A percentile compares a stretch with the other conserved stretches of the same genome.
Conservation (phyloP, 2,113 vertebrate genomes). For the Deroptyus accipitrinus region DNA sequence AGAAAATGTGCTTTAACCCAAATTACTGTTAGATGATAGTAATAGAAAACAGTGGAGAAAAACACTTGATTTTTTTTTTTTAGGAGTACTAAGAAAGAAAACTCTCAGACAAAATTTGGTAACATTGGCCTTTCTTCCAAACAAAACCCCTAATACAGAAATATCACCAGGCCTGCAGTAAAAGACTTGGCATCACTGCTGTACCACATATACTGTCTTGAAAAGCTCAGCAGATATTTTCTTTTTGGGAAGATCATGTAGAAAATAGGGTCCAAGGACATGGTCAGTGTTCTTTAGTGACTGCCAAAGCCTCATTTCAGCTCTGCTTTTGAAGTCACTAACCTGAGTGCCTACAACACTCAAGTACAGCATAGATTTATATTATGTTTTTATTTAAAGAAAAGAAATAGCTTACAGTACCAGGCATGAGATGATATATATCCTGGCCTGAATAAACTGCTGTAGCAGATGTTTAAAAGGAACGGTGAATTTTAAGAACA, state of each 20-base stretch:
- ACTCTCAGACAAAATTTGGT: not conserved
- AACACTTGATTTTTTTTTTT: not conserved
- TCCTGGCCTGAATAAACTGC: constrained; percentile 28
- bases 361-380: constrained; percentile 47
- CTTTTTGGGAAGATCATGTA: constrained; percentile 21
- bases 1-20: not conserved
- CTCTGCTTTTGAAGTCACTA: constrained; percentile 43
- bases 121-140: not conserved
- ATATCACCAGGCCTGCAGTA: not conserved
- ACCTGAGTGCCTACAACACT: constrained; percentile 20
- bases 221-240: constrained; percentile 26
- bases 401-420: constrained; percentile 45
- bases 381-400: constrained; percentile 65
- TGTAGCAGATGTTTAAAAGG: constrained; percentile 46
- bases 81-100: not conserved
- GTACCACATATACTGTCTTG: not conserved
- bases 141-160: not conserved
- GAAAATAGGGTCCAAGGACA: not conserved
- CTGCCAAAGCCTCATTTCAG: constrained; percentile 32
- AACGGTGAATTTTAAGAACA: constrained; percentile 43
- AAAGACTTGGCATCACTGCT: constrained; percentile 7
- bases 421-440: constrained; percentile 19
- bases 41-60: not conserved
- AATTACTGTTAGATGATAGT: not conserved
- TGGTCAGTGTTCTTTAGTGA: constrained; percentile 13